Percentiles rank a stretch among this genome's conserved stretches.
phyloP scores from a whole-genome alignment of 1,140 invertebrate species.

The Pteromalus puparum region DNA sequence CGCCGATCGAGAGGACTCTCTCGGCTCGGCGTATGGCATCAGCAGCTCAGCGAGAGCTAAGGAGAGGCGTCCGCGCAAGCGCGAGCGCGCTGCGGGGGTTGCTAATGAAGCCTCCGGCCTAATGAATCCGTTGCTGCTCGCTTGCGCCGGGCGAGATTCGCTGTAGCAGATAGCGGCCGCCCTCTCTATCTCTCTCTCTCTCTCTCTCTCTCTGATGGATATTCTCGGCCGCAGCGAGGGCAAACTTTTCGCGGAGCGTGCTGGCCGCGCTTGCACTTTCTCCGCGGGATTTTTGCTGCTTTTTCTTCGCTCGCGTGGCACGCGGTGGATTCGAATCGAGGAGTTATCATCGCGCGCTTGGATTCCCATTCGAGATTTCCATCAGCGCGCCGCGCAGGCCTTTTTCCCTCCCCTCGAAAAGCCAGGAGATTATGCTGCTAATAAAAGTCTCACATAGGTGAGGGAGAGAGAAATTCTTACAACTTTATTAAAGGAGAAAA shows the following conservation, averaged over 20 bases:
- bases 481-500: conserved; percentile 42
- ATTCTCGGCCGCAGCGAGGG: not conserved
- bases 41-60: not conserved
- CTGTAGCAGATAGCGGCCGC: not conserved
- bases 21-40: not conserved
- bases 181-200: too few relatives aligned
- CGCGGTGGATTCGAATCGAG: not conserved
- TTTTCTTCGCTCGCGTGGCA: not conserved
- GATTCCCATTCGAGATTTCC: not conserved
- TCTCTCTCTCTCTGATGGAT: not conserved
- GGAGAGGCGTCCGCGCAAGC: not conserved
- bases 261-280: not conserved
- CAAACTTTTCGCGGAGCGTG: too few relatives aligned
- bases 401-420: not conserved
- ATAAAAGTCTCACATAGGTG: conserved; percentile 10
- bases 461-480: conserved; percentile 20
- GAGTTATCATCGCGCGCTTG: not conserved
- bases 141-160: not conserved
- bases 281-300: not conserved
- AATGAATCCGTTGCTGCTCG: conserved; percentile 32
- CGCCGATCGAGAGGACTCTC: not conserved
- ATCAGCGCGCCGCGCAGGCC: not conserved
- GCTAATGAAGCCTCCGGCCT: conserved; percentile 28
- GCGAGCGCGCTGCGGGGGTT: not conserved
- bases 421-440: conserved; percentile 12